Conservation (phyloP, 2,113 vertebrate species). For the Colinus virginianus region DNA sequence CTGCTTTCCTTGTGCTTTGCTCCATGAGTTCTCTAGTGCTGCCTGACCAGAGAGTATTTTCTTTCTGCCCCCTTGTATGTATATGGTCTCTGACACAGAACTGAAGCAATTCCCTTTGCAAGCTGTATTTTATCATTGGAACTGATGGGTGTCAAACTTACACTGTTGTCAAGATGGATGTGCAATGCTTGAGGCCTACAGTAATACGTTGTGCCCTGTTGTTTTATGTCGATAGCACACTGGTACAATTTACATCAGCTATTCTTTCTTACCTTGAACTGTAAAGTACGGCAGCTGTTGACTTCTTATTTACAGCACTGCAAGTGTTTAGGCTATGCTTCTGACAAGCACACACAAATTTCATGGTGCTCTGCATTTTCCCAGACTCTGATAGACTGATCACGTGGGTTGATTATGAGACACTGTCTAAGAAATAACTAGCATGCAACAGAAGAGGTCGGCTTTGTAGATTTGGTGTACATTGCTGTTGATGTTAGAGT, state of each 20-base stretch:
- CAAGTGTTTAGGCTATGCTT: conserved; percentile 68
- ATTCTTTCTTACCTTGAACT: conserved; percentile 71
- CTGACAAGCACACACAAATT: conserved; percentile 55
- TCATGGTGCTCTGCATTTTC: conserved; percentile 26
- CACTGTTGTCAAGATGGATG: conserved; percentile 67
- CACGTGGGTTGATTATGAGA: background rate
- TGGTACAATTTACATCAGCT: conserved; percentile 64
- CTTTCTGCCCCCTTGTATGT: background rate
- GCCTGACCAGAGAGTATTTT: background rate
- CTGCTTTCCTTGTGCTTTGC: conserved; percentile 31
- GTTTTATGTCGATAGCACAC: conserved; percentile 61
- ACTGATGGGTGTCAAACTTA: conserved; percentile 67
- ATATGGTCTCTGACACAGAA: background rate
- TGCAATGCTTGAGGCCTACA: background rate
- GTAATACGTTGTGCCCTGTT: conserved; percentile 55
- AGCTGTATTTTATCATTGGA: conserved; percentile 69
- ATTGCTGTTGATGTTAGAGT: background rate
- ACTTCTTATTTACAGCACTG: conserved; percentile 63
- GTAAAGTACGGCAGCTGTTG: conserved; percentile 60
- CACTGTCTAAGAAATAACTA: background rate
- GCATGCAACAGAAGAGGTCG: background rate
- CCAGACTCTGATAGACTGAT: background rate
- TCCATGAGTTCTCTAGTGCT: background rate
- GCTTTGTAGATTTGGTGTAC: background rate
- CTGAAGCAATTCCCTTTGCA: background rate